Evolutionary conservation across 2,888 invertebrate species (phyloP), one percentile per base, ranked within the genome.

Genomic region (Brenthis hecate): DNA sequence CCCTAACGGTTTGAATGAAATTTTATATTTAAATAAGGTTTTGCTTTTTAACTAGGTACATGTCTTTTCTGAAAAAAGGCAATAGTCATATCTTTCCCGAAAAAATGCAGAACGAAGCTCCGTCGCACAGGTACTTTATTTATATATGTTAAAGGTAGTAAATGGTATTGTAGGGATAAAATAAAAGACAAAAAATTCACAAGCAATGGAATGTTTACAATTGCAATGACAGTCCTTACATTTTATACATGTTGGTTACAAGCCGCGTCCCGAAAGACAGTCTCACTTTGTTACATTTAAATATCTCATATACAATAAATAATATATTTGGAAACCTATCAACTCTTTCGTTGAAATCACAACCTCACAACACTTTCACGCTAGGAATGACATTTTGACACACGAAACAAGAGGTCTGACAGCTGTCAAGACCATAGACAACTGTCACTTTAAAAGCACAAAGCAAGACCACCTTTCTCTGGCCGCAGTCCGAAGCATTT

Each of bases 161-260:
- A 54, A 36, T 36, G 2, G 36, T 11, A 43, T 43, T 43, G 36
- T 43, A 11, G 36, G 36, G 11, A 43, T 11, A 16, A 85, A 91
- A 89, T 87, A 84, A 91, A 89, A 90, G 84, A 82, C 65, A 75
- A 73, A 28, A 19, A 73, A 56, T 70, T 86, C 83, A 90, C 87
- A 92, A 91, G 91, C 92, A 89, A 89, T 91, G 92, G 91, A 92
- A 91, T 91, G 91, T 91, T 87, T 92, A 91, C 86, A 87, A 83
- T 89, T 91, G 87, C 87, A 88, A 88, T 86, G 87, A 85, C 83
- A 84, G 80, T 85, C 77, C 82, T 87, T 87, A 89, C 82, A 86
- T 81, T 83, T 77, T 78, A 81, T 75, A 77, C 79, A 80, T 83
- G 79, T 84, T 85, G 79, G 69, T 70, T 85, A 87, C 80, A 83